Conservation (phyloP, 2,113 vertebrate genomes). For the Atrichornis clamosus region DNA sequence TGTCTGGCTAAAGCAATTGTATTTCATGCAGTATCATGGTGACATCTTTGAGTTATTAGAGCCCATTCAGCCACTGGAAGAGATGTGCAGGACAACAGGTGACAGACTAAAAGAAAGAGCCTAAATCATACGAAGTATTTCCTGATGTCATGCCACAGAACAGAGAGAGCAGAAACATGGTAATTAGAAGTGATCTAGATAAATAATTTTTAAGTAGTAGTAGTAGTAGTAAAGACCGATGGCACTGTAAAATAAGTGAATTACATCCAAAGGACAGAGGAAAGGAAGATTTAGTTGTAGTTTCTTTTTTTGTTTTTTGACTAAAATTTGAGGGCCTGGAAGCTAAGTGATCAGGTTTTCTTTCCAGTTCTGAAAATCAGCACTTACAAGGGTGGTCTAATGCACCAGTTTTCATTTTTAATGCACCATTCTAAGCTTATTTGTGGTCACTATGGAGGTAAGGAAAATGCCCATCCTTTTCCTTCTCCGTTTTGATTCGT, state of each 20-base stretch:
- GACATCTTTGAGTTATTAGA: neutral
- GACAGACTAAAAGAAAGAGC: neutral
- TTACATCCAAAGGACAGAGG: neutral
- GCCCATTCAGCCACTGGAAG: neutral
- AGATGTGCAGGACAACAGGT: neutral
- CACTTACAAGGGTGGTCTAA: neutral
- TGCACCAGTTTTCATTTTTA: neutral
- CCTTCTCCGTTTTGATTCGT: neutral
- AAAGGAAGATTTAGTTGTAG: neutral
- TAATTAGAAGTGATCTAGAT: neutral
- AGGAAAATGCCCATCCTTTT: neutral
- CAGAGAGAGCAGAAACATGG: accelerated
- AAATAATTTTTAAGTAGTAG: neutral
- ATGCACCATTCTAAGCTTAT: neutral
- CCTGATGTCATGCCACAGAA: neutral
- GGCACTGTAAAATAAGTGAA: neutral
- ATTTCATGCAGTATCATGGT: neutral
- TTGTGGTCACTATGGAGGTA: neutral
- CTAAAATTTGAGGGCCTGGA: neutral
- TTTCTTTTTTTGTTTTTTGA: neutral
- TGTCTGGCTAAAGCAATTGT: neutral
- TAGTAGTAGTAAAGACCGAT: neutral
- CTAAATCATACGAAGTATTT: neutral
- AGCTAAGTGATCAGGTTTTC: neutral
- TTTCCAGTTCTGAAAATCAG: neutral